Conservation (phyloP, 2,888 invertebrate genomes). For the Lasioglossum calceatum region DNA sequence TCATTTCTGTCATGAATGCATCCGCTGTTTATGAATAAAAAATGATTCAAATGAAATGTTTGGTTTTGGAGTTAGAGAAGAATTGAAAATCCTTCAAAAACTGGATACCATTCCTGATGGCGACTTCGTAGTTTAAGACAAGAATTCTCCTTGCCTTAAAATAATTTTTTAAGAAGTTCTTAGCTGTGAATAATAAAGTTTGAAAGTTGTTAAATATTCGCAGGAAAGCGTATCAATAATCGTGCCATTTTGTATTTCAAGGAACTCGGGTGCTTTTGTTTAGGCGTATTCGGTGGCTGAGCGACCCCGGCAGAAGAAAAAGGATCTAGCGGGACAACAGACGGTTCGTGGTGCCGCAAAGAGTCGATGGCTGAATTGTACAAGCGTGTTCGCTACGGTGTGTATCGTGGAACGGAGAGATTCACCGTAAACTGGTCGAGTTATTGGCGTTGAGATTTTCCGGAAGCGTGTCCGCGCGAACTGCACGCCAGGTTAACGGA, state of each 20-base stretch:
- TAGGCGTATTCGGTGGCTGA: neutral
- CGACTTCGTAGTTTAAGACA: too few relatives aligned
- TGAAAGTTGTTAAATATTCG: neutral
- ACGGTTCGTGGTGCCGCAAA: neutral
- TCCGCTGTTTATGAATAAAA: neutral
- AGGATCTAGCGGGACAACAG: conserved; percentile 7
- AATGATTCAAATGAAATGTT: neutral
- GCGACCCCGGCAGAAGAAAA: neutral
- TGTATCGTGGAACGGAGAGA: conserved; percentile 11
- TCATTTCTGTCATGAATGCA: too few relatives aligned
- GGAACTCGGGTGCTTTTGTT: neutral
- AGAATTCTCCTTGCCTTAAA: too few relatives aligned
- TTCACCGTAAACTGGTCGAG: conserved; percentile 29
- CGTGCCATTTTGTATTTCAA: neutral
- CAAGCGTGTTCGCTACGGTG: conserved; percentile 13
- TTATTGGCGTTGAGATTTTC: conserved; percentile 38
- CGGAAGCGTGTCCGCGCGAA: conserved; percentile 44
- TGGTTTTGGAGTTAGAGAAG: neutral
- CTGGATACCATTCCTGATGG: too few relatives aligned
- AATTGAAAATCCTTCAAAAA: neutral
- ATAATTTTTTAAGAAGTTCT: neutral
- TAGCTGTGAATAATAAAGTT: neutral
- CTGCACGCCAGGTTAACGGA: conserved; percentile 42
- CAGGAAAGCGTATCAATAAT: neutral
- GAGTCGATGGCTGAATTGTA: neutral